phyloP scores from a whole-genome alignment of 2,888 invertebrate genomes.

The Adelphocoris suturalis region DNA sequence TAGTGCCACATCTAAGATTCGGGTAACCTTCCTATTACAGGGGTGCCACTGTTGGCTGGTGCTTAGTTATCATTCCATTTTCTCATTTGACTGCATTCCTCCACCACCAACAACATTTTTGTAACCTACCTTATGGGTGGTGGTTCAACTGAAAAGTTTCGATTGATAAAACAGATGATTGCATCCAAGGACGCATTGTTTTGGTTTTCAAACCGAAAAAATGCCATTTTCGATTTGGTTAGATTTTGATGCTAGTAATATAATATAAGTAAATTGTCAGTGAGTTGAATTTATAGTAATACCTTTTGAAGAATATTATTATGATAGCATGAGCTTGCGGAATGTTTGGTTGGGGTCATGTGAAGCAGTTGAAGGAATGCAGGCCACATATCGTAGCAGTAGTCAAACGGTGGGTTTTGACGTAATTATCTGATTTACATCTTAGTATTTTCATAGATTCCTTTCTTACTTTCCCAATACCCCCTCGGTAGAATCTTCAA shows the following conservation, averaged over 20 bases:
- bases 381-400: neutral
- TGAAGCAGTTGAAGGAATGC: conserved; percentile 12
- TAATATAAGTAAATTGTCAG: neutral
- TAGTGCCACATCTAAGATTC: too few species aligned
- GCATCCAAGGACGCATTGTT: conserved; percentile 41
- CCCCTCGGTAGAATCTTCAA: too few species aligned
- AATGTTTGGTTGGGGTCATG: conserved; percentile 44
- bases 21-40: too few species aligned
- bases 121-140: too few species aligned
- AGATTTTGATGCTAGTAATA: neutral
- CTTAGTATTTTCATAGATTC: neutral
- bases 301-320: neutral
- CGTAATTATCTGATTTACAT: neutral
- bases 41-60: too few species aligned
- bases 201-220: neutral
- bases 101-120: neutral
- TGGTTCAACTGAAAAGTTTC: too few species aligned
- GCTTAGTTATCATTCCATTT: too few species aligned
- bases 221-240: neutral
- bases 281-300: neutral
- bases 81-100: neutral
- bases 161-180: neutral
- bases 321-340: conserved; percentile 49
- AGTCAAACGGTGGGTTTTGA: neutral
- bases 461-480: too few species aligned